phyloP scores from a whole-genome alignment of 2,113 vertebrate species.

The Tragelaphus scriptus region DNA sequence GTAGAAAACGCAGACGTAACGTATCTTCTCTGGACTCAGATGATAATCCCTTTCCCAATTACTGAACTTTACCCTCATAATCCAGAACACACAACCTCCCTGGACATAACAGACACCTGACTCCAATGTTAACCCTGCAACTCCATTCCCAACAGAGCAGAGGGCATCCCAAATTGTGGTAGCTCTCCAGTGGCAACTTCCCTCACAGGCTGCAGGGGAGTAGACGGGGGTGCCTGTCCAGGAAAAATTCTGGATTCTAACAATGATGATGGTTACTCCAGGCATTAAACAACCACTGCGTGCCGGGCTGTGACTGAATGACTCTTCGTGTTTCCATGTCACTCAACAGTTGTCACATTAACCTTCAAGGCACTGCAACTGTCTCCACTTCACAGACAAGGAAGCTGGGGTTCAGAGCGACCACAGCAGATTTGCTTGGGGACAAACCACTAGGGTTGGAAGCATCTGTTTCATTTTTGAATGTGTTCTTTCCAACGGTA shows the following conservation, averaged over 20 bases:
- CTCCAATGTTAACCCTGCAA: background rate
- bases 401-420: background rate
- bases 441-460: background rate
- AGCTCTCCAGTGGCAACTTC: background rate
- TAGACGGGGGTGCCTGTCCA: background rate
- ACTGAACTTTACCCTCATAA: background rate
- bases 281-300: background rate
- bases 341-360: background rate
- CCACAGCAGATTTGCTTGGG: background rate
- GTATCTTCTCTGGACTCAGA: background rate
- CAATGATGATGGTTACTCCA: background rate
- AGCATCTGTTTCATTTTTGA: background rate
- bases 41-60: background rate
- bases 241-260: background rate
- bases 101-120: background rate
- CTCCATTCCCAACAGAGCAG: background rate
- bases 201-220: background rate
- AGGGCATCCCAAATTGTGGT: background rate
- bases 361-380: background rate
- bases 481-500: background rate
- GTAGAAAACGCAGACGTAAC: background rate
- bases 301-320: background rate
- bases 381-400: background rate
- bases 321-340: background rate
- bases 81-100: background rate